Evolutionary conservation across 2,797 vertebrate species (phyloP), one percentile per base, ranked within the genome.

Genomic region (Hybognathus amarus): DNA sequence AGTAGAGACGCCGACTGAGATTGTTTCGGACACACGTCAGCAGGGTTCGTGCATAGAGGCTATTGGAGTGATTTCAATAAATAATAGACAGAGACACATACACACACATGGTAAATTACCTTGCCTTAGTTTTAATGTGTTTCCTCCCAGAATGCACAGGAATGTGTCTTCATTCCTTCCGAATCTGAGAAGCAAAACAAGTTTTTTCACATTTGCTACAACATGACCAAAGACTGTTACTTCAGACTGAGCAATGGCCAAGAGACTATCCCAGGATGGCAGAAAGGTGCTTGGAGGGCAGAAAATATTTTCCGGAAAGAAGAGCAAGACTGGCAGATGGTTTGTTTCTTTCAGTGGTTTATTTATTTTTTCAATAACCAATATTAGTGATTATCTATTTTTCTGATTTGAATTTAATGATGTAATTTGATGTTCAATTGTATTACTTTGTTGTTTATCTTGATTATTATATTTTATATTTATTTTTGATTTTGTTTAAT

Each of bases 251-350:
- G 96, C 83, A 95, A 92, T 89, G 90, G 89, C 83, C 91, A 89
- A 84, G 94, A 97, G 87, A 89, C 91, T 76, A 94, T 95, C 82
- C 87, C 59, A 77, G 93, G 94, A 90, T 99, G 97, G 98, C 95
- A 97, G 88, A 91, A 90, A 52, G 96, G 96, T 70, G 91, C 94
- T 79, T 99, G 97, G 97, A 96, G 87, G 70, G 94, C 91, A 79
- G 95, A 97, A 79, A 96, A 95, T 0, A 66, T 99, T 30, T 96
- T 95, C 93, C 96, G 97, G 87, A 99, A 98, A 90, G 92, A 96
- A 88, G 98, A 99, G 90, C 89, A 87, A 5, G 98, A 99, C 88
- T 99, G 98, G 97, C 93, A 98, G 88, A 99, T 96, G 97, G 97
- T 99, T 94, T 0, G 92, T 77, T 80, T 82, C 61, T 87, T 45